Evolutionary conservation across 2,888 invertebrate species (phyloP), one percentile per base, ranked within the genome.

Genomic region (Caenorhabditis wallacei): DNA sequence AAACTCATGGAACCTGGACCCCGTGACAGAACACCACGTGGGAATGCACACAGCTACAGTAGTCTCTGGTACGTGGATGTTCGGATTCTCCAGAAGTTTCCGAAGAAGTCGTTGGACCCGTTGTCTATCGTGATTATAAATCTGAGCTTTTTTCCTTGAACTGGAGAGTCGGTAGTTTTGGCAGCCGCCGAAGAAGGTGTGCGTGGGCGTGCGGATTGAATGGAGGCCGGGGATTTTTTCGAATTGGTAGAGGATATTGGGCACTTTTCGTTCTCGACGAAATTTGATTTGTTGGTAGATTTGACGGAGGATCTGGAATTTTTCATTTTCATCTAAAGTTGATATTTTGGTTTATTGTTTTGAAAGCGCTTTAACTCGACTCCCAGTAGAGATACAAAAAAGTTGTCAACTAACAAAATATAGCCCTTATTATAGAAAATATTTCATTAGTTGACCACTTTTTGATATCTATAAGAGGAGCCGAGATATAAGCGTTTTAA

Each of bases 11-110:
- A 61, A 76, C 10, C 69, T 24, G 48, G 59, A 51, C 24, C 76
- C 76, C 2, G 53, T 57, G 26, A 30, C 24, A 1, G 76, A 69
- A 53, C 76, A 76, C 76, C 76, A 76, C 43, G 76, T 76, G 5
- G 76, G 76, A 61, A 76, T 76, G 18, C 66, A 69, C 20, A 76
- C 76, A 16, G 76, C 76, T 16, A 69, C 76, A 7, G 68, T 43
- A 5, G 10, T 68, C 24, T 76, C 76, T 11, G 76, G 76, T 20
- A 76, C 68, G 16, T 40, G 76, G 43, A 76, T 69, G 10, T 16
- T 24, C 20, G 46, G 35, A 22, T 61, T 69, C 16, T 69, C 61
- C 0, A 76, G 53, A 10, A 76, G 53, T 2, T 37, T 61, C 16
- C 68, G 59, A 2, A 76, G 40, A 7, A 76, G 43, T 24, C 76